Percentiles rank a stretch among this genome's conserved stretches.
Evolutionary conservation across 2,888 invertebrate species (phyloP).

Genomic region (Conops quadrifasciatus): DNA sequence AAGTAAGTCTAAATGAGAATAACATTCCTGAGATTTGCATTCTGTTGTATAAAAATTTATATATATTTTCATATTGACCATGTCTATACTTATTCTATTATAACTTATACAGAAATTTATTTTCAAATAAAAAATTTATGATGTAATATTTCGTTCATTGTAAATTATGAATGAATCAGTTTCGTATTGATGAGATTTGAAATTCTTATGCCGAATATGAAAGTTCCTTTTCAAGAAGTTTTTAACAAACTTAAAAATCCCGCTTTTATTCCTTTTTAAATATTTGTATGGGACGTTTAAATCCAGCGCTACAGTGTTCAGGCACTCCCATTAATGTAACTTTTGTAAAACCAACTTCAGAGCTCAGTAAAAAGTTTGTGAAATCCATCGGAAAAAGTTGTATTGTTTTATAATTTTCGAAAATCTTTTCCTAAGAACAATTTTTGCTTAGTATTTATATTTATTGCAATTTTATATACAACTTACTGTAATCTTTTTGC

Average conservation of each 20-base stretch:
- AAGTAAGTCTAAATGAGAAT: constrained; percentile 35
- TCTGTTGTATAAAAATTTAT: not conserved
- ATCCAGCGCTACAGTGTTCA: constrained; percentile 74
- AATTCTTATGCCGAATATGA: too few species aligned
- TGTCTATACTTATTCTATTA: not conserved
- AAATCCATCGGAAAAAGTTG: constrained; percentile 75
- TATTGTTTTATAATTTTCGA: constrained; percentile 69
- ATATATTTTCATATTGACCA: too few species aligned
- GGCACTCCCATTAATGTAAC: constrained; percentile 71
- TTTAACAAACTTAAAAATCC: too few species aligned
- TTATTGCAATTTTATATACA: constrained; percentile 44
- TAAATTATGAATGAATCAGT: too few species aligned
- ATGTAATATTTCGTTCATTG: too few species aligned
- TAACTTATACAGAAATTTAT: not conserved
- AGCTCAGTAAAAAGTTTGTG: constrained; percentile 72
- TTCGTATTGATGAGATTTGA: too few species aligned
- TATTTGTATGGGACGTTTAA: constrained; percentile 70
- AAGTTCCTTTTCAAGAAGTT: too few species aligned
- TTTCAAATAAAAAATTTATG: not conserved
- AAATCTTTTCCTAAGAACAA: constrained; percentile 50
- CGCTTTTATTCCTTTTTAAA: constrained; percentile 52
- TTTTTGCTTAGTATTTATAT: not conserved
- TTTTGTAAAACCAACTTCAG: constrained; percentile 74
- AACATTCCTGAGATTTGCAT: not conserved
- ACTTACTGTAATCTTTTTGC: constrained; percentile 72